Conservation (phyloP, 2,888 invertebrate genomes). For the Scaptomyza flava region DNA sequence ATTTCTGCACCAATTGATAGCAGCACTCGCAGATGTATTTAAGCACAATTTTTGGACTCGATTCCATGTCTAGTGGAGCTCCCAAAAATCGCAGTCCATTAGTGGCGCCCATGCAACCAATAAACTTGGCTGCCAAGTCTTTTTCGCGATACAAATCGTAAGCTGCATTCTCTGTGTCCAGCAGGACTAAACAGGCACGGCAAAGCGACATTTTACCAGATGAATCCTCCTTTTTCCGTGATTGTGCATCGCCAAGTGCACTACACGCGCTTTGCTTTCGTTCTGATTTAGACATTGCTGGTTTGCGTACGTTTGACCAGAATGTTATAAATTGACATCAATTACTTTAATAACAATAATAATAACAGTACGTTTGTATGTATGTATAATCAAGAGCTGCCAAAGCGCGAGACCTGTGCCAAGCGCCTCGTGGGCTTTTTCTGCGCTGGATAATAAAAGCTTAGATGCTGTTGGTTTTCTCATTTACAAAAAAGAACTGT, state of each 20-base stretch:
- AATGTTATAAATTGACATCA: conserved; percentile 58
- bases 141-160: conserved; percentile 55
- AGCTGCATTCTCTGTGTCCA: conserved; percentile 40
- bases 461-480: conserved; percentile 31
- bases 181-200: conserved; percentile 66
- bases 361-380: conserved; percentile 1
- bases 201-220: conserved; percentile 51
- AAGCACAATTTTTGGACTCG: conserved; percentile 51
- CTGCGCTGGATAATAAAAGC: conserved; percentile 67
- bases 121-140: conserved; percentile 65
- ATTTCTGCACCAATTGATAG: conserved; percentile 68
- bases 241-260: conserved; percentile 36
- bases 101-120: conserved; percentile 47
- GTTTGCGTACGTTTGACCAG: conserved; percentile 21
- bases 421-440: conserved; percentile 36
- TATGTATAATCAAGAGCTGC: conserved; percentile 7
- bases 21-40: conserved; percentile 72
- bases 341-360: conserved; percentile 57
- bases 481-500: conserved; percentile 22
- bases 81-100: conserved; percentile 1
- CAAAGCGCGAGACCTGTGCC: conserved; percentile 22
- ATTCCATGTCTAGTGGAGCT: conserved; percentile 35
- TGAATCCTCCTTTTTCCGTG: neutral
- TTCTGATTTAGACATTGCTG: conserved; percentile 55
- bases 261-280: conserved; percentile 38